phyloP scores from a whole-genome alignment of 2,797 vertebrate genomes.

The Notolabrus celidotus region DNA sequence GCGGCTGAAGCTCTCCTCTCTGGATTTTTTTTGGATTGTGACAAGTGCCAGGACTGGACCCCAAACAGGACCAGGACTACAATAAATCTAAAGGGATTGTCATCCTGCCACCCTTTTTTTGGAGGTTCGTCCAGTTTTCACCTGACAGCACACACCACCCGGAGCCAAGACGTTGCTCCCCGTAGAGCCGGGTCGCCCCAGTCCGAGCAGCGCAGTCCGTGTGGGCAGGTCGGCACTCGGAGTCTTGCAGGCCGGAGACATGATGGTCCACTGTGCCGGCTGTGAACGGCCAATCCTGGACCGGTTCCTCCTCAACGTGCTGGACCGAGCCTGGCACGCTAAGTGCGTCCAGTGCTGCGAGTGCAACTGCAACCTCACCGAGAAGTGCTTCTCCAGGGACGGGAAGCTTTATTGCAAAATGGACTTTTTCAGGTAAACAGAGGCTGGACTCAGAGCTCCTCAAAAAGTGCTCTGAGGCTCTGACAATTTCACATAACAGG shows the following conservation, averaged over 20 bases:
- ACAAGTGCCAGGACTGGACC: conserved; percentile 56
- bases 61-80: conserved; percentile 58
- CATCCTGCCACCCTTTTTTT: conserved; percentile 23
- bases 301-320: conserved; percentile 97
- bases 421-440: conserved; percentile 97
- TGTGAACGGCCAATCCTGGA: conserved; percentile 98
- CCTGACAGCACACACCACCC: conserved; percentile 61
- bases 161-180: conserved; percentile 86
- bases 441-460: conserved; percentile 9
- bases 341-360: conserved; percentile 98
- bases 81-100: conserved; percentile 45
- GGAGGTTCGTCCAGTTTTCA: conserved; percentile 47
- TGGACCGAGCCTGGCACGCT: conserved; percentile 98
- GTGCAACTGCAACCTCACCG: conserved; percentile 96
- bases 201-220: conserved; percentile 83
- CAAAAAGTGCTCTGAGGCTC: neutral
- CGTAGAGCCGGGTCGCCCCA: conserved; percentile 77
- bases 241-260: conserved; percentile 79
- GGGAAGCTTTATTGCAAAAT: conserved; percentile 99
- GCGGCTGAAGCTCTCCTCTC: conserved; percentile 51
- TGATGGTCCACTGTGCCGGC: conserved; percentile 98
- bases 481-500: neutral
- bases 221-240: conserved; percentile 82
- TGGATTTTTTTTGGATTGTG: conserved; percentile 78
- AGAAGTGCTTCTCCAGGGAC: conserved; percentile 98